These are phyloP conservation scores for Rhizomys pruinosus DNA, from an alignment of 2,113 vertebrate species.

Conservation along the genomic window DNA sequence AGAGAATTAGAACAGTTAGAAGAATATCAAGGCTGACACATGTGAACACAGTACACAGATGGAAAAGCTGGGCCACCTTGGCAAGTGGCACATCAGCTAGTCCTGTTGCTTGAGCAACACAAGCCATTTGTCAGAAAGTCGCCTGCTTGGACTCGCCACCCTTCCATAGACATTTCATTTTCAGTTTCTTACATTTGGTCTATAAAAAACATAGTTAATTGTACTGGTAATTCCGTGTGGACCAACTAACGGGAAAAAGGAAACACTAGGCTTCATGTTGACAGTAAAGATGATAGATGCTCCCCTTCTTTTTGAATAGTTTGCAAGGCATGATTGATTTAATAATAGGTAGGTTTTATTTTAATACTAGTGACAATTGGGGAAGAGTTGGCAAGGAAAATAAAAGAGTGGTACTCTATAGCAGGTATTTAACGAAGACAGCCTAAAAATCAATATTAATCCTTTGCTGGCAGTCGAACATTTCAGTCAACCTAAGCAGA, in stretches of 20 bases:
- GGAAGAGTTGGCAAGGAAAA: constrained; percentile 76
- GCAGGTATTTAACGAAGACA: constrained; percentile 87
- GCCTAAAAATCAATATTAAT: constrained; percentile 88
- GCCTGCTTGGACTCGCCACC: not conserved
- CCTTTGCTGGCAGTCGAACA: constrained; percentile 82
- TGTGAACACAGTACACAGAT: not conserved
- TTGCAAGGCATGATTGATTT: constrained; percentile 83
- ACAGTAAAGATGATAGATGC: constrained; percentile 75
- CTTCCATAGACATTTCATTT: not conserved
- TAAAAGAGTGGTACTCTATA: constrained; percentile 81
- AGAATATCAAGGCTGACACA: not conserved
- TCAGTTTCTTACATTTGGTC: constrained; percentile 44
- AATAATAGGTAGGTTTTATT: constrained; percentile 85
- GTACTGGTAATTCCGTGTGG: constrained; percentile 59
- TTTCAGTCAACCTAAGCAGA: constrained; percentile 85
- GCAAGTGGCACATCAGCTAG: not conserved
- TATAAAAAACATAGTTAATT: constrained; percentile 75
- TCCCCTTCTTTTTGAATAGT: constrained; percentile 68
- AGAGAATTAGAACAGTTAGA: not conserved
- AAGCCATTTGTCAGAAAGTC: not conserved
- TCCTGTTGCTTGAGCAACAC: not conserved
- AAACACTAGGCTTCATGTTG: constrained; percentile 66
- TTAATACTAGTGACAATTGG: constrained; percentile 83
- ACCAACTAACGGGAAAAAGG: constrained; percentile 64
- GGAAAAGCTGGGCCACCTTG: not conserved